Base-by-base conservation (phyloP, 2,888 invertebrate genomes). In the Atherix ibis region DNA sequence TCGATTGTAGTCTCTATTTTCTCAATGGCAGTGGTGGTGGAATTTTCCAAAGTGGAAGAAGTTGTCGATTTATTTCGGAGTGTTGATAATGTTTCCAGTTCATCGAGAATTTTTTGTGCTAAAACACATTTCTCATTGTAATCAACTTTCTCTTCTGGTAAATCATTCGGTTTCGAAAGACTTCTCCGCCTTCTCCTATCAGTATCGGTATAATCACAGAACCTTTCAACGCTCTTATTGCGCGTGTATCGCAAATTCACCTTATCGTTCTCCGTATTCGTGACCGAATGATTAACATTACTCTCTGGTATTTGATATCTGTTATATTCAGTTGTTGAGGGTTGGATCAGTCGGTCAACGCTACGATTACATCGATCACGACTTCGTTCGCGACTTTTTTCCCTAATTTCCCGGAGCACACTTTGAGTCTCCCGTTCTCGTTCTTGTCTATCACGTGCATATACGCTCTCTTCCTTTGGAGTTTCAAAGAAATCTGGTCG, bases 401-500 rank as follows among this genome's bases (percentile, higher is more conserved):
- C 71, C 37, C 80, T 55, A 36, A 76, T 72, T 62, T 81, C 71
- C 49, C 72, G 68, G 5, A 77, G 52, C 16, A 74, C 68, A 53
- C 71, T 69, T 54, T 78, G 71, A 32, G 80, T 69, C 61, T 76
- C 69, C 47, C 77, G 58, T 56, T 81, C 71, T 45, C 77, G 66
- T 53, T 76, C 67, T 66, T 49, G 72, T 70, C 51, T 70, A 57
- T 49, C 50, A 12, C 43, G 67, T 2, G 70, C 66, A 48, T 73
- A 73, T 15, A 69, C 62, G 48, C 70, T 76, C 46, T 80, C 80
- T 37, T 76, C 76, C 14, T 68, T 56, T 6, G 73, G 70, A 2
- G 73, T 63, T 12, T 82, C 80, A 50, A 74, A 80, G 52, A 82
- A 82, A 54, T 84, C 83, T 1, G 82, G 77, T 18, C 83, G 67